Evolutionary conservation across 2,888 invertebrate species (phyloP).

Genomic region (Eulithis prunata): DNA sequence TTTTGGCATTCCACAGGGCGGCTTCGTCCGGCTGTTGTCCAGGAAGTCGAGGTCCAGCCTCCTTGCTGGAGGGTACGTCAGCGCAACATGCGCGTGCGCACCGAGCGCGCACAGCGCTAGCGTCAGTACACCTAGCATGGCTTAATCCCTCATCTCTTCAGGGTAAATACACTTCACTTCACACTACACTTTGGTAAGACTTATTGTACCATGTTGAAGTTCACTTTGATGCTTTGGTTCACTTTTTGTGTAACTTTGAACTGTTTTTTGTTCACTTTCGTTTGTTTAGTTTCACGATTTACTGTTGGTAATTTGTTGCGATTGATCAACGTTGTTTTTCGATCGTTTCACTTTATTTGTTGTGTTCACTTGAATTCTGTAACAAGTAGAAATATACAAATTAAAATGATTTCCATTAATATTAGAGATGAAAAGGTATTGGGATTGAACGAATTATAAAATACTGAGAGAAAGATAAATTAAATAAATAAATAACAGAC

Average conservation of each 20-base stretch:
- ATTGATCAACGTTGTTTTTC: neutral
- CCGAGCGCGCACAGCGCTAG: constrained; percentile 53
- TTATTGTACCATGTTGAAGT: constrained; percentile 23
- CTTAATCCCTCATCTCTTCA: constrained; percentile 24
- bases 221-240: neutral
- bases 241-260: neutral
- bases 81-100: constrained; percentile 89
- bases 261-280: neutral
- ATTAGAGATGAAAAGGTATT: too few species aligned
- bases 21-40: constrained; percentile 94
- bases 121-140: constrained; percentile 48
- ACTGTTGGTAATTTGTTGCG: neutral
- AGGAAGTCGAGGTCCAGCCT: constrained; percentile 95
- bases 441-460: too few species aligned
- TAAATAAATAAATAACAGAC: too few species aligned
- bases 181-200: neutral
- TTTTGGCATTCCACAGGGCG: constrained; percentile 98
- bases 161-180: neutral
- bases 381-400: too few species aligned
- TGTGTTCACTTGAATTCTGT: too few species aligned
- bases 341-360: too few species aligned
- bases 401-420: too few species aligned
- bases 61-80: constrained; percentile 95
- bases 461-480: too few species aligned
- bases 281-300: neutral